Conservation (phyloP, 1,140 invertebrate species). For the Pantala flavescens region DNA sequence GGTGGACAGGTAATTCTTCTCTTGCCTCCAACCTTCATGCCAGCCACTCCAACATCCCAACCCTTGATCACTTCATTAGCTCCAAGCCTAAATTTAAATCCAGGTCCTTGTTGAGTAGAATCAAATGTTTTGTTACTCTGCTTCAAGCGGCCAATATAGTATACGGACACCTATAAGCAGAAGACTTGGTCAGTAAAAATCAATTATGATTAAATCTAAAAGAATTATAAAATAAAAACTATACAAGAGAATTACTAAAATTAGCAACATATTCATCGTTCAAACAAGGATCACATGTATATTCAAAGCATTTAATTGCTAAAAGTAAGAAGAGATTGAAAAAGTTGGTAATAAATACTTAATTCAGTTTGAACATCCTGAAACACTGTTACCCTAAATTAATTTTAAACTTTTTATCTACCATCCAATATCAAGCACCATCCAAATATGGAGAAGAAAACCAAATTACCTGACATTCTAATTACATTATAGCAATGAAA, state of each 20-base stretch:
- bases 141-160: conserved; percentile 66
- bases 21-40: conserved; percentile 90
- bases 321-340: too few species aligned
- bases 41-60: conserved; percentile 77
- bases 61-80: conserved; percentile 80
- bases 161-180: conserved; percentile 44
- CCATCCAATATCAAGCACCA: too few species aligned
- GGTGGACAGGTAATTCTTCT: conserved; percentile 73
- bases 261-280: too few species aligned
- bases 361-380: too few species aligned
- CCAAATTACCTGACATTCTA: too few species aligned
- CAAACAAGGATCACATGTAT: too few species aligned
- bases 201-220: background rate
- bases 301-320: too few species aligned
- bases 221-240: background rate
- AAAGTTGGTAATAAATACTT: too few species aligned
- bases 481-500: too few species aligned
- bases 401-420: too few species aligned
- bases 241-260: conserved; percentile 12
- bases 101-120: conserved; percentile 53
- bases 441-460: too few species aligned
- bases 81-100: conserved; percentile 78
- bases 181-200: background rate
- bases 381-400: too few species aligned
- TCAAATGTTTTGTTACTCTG: conserved; percentile 77